Conservation (phyloP, 1,140 invertebrate genomes). For the Bilobella aurantiaca region DNA sequence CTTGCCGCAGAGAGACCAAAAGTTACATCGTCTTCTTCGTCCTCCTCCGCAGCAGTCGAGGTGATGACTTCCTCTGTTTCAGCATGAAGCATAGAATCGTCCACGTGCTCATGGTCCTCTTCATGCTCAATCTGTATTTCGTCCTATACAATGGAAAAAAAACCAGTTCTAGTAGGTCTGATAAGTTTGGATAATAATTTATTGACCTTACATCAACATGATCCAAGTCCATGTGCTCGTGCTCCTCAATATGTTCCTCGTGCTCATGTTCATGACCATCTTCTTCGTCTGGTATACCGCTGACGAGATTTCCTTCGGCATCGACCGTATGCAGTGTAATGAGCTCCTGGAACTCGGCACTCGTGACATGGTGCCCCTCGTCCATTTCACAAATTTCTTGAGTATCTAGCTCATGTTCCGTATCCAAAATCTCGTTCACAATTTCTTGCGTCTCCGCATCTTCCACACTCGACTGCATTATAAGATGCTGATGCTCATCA, state of each 20-base stretch:
- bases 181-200: not conserved
- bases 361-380: conserved; percentile 21
- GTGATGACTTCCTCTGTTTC: conserved; percentile 24
- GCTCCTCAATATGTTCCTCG: not conserved
- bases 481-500: too few relatives aligned
- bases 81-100: conserved; percentile 30
- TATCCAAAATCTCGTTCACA: conserved; percentile 12
- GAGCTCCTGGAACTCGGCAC: conserved; percentile 23
- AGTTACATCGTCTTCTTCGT: conserved; percentile 19
- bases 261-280: not conserved
- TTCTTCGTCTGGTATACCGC: too few relatives aligned
- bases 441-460: conserved; percentile 18
- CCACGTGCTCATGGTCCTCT: conserved; percentile 17
- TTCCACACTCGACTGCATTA: conserved; percentile 7
- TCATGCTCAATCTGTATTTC: conserved; percentile 24
- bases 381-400: conserved; percentile 16
- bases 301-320: conserved; percentile 27
- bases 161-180: not conserved
- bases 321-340: conserved; percentile 31
- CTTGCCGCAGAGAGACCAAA: conserved; percentile 2
- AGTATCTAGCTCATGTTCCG: conserved; percentile 10
- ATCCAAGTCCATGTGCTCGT: not conserved
- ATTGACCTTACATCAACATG: conserved; percentile 3
- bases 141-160: conserved; percentile 5
- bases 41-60: too few relatives aligned